These are phyloP conservation scores for Orcinus orca DNA, from an alignment of 2,113 vertebrate genomes.

Conservation along the genomic window DNA sequence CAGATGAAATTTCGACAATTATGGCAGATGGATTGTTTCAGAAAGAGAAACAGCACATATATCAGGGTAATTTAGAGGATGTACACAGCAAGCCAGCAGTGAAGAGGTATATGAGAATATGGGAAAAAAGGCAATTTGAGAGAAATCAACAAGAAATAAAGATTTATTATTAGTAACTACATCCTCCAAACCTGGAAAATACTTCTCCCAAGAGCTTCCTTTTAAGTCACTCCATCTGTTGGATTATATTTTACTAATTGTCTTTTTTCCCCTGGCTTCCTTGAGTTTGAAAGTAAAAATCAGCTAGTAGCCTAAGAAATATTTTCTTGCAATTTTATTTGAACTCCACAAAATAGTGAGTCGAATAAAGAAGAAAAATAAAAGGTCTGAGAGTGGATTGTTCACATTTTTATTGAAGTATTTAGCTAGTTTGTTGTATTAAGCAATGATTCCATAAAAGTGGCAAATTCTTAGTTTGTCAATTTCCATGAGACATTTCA, in stretches of 20 bases:
- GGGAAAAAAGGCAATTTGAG: not conserved
- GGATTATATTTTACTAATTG: not conserved
- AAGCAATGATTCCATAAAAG: not conserved
- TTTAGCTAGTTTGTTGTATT: not conserved
- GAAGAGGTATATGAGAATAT: not conserved
- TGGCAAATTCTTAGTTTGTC: not conserved
- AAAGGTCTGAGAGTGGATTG: not conserved
- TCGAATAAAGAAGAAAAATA: not conserved
- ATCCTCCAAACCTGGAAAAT: not conserved
- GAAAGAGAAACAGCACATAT: not conserved
- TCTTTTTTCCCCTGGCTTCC: not conserved
- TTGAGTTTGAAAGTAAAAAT: not conserved
- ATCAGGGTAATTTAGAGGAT: not conserved
- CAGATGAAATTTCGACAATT: not conserved
- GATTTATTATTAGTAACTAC: not conserved
- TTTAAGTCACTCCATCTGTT: not conserved
- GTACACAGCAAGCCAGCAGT: not conserved
- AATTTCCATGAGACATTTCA: not conserved
- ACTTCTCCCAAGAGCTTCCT: not conserved
- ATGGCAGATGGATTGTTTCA: not conserved
- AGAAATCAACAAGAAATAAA: not conserved
- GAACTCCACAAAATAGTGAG: not conserved
- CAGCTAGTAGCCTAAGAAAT: not conserved
- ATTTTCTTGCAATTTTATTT: conserved; percentile 17
- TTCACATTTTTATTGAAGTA: not conserved